Conservation (phyloP, 2,888 invertebrate species). For the Phanerotoma sp. region DNA sequence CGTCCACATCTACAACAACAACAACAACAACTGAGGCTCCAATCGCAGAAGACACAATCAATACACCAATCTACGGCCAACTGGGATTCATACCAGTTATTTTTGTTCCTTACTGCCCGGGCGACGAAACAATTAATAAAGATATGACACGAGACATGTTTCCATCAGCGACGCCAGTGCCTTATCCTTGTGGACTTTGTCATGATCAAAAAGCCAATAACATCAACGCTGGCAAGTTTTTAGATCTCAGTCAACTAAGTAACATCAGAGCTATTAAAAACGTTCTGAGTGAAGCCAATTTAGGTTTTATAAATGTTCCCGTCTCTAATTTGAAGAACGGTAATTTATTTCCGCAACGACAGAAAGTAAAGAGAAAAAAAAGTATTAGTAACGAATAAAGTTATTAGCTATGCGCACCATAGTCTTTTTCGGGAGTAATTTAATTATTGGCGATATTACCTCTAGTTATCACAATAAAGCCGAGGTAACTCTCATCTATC, state of each 20-base stretch:
- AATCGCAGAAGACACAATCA: conserved; percentile 40
- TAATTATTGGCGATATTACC: background rate
- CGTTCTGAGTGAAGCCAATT: conserved; percentile 40
- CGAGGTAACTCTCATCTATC: background rate
- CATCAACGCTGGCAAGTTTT: conserved; percentile 32
- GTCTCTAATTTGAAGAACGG: conserved; percentile 27
- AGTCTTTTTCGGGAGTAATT: background rate
- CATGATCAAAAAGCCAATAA: conserved; percentile 48
- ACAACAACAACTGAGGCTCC: conserved; percentile 45
- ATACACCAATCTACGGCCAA: conserved; percentile 36
- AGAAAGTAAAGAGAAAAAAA: conserved; percentile 32
- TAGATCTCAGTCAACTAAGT: conserved; percentile 40
- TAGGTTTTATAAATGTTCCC: conserved; percentile 48
- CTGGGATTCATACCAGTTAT: conserved; percentile 72
- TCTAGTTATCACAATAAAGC: conserved; percentile 27
- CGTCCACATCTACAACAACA: conserved; percentile 48
- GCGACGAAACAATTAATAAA: conserved; percentile 51
- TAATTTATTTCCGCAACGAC: background rate
- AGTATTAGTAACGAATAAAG: background rate
- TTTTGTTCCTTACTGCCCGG: conserved; percentile 70
- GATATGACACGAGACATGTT: conserved; percentile 61
- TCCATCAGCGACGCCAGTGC: conserved; percentile 64
- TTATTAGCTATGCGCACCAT: background rate
- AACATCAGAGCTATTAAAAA: conserved; percentile 41
- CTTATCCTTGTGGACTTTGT: conserved; percentile 66